phyloP scores from a whole-genome alignment of 2,113 vertebrate genomes.

The Psammodynastes pulverulentus region DNA sequence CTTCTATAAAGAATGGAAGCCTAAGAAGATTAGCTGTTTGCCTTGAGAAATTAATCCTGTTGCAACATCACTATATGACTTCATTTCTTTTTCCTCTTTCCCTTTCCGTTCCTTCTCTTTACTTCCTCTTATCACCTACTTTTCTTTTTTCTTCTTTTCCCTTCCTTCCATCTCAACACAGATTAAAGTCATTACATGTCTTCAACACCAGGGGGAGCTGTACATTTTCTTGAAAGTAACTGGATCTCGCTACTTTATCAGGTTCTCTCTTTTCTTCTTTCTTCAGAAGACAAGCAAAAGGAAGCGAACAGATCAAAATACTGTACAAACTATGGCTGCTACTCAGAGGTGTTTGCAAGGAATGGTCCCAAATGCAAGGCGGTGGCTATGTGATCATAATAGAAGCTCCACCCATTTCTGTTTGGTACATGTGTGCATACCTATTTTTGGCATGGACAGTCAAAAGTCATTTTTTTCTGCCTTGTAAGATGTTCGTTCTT shows the following conservation, averaged over 20 bases:
- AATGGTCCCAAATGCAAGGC: not conserved
- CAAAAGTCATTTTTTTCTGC: slow-evolving; percentile 45
- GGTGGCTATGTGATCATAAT: not conserved
- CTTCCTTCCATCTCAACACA: not conserved
- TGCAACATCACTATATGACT: not conserved
- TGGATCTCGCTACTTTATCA: not conserved
- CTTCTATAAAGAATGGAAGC: not conserved
- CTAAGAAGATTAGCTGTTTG: not conserved
- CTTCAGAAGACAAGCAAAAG: not conserved
- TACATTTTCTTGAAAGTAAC: not conserved
- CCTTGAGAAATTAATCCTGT: not conserved
- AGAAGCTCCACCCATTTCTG: not conserved
- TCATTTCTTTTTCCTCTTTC: not conserved
- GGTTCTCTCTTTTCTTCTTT: not conserved
- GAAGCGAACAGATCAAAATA: not conserved
- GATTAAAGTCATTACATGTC: not conserved
- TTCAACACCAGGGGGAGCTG: not conserved
- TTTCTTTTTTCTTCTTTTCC: not conserved
- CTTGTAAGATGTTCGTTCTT: slow-evolving; percentile 49
- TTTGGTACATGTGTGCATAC: not conserved
- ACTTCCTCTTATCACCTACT: not conserved
- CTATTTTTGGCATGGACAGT: not conserved
- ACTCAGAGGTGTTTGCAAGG: not conserved
- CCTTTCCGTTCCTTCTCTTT: not conserved
- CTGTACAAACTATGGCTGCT: not conserved